A percentile compares a stretch with the other conserved stretches of the same genome.
Conservation (phyloP, 1,140 invertebrate species). For the Intoshia linei region DNA sequence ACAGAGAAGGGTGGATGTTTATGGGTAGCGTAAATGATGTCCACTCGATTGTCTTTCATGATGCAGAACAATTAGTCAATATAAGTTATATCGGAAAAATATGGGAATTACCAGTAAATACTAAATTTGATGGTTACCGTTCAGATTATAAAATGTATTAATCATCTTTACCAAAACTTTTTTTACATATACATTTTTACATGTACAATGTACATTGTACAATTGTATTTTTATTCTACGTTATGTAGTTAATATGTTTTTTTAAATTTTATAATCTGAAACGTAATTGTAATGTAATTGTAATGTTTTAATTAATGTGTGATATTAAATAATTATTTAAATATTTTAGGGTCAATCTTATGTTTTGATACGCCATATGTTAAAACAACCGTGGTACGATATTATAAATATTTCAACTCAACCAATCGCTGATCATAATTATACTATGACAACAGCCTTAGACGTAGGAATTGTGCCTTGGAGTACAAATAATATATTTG, state of each 20-base stretch:
- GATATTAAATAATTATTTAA: neutral
- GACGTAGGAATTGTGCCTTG: too few species aligned
- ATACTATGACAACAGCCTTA: too few species aligned
- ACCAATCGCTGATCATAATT: too few species aligned
- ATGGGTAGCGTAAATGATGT: neutral
- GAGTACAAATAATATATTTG: too few species aligned
- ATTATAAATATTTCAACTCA: neutral
- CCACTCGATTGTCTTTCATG: neutral
- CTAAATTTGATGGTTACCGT: neutral
- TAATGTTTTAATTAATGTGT: neutral
- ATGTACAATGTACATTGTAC: neutral
- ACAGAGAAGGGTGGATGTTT: slow-evolving; percentile 2
- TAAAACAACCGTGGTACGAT: neutral
- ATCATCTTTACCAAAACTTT: neutral
- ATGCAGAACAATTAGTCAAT: slow-evolving; percentile 2
- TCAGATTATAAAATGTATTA: neutral
- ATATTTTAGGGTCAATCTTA: neutral
- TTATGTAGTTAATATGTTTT: neutral
- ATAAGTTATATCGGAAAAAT: slow-evolving; percentile 2
- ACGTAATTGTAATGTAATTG: neutral
- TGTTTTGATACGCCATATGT: neutral
- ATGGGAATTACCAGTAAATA: neutral
- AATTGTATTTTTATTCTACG: neutral
- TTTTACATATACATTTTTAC: neutral
- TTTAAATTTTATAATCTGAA: neutral